Base-by-base conservation (phyloP, 2,888 invertebrate genomes). In the Limnephilus rhombicus region DNA sequence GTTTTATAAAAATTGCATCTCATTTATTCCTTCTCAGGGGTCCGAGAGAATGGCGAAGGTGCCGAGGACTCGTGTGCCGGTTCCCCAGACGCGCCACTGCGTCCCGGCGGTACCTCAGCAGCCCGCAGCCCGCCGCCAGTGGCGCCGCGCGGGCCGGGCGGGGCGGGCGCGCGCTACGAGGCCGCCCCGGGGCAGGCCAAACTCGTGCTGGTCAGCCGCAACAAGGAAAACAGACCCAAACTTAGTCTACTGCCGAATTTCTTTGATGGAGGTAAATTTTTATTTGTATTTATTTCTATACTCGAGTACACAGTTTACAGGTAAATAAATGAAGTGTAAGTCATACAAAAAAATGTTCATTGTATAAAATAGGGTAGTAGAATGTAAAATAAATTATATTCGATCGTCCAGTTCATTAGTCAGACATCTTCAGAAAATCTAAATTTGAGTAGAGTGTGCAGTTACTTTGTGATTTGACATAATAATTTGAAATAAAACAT, bases 21-120 rank as follows among this genome's bases (percentile, higher is more conserved):
- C 45, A 12, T 68, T 5, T 68, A 9, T 68, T 68, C 24, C 15
- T 91, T 45, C 37, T 18, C 68, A 93, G 93, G 93, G 34, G 85
- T 93, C 18, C 90, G 93, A 18, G 93, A 93, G 49, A 92, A 89
- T 45, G 93, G 92, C 31, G 92, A 92, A 80, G 93, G 93, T 13
- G 92, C 90, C 24, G 93, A 93, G 89, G 90, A 92, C 91, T 89
- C 81, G 80, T 13, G 13, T 29, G 90, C 91, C 81, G 89, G 86
- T 31, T 85, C 90, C 37, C 91, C 91, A 2, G 85, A 34, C 86
- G 41, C 34, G 11, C 88, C 34, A 90, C 91, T 18, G 91, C 90
- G 45, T 80, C 92, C 45, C 92, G 91, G 12, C 89, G 92, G 18
- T n/a, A 37, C 83, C 37, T 45, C 34, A 12, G 85, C 86, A 13